phyloP scores from a whole-genome alignment of 2,113 vertebrate species.

The Calonectris borealis region DNA sequence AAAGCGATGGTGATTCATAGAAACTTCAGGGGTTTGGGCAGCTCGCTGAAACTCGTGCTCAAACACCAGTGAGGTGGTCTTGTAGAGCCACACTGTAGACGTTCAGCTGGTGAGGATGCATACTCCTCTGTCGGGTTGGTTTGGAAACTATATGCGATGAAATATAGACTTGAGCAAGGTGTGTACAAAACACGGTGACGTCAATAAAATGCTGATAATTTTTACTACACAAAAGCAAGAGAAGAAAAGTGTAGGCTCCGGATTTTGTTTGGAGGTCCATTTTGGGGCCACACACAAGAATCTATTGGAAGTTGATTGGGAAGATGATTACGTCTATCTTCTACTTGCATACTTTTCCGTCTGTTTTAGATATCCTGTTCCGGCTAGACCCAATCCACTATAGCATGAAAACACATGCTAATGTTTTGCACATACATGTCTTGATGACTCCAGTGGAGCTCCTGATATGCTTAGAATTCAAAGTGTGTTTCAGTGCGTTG shows the following conservation, averaged over 20 bases:
- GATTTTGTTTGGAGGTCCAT: accelerated
- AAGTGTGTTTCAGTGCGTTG: not conserved
- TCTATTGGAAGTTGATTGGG: not conserved
- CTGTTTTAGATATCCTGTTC: not conserved
- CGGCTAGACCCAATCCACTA: not conserved
- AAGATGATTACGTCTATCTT: not conserved
- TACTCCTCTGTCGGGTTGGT: not conserved
- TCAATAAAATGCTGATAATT: not conserved
- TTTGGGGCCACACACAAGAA: not conserved
- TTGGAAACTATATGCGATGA: accelerated
- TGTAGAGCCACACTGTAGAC: not conserved
- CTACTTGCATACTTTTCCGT: not conserved
- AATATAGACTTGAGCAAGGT: not conserved
- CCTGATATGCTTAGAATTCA: not conserved
- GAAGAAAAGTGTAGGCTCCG: not conserved
- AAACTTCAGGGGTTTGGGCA: not conserved
- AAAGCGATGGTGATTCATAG: not conserved
- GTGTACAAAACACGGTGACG: not conserved
- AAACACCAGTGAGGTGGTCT: no score
- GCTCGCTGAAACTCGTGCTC: not conserved
- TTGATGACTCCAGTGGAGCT: not conserved
- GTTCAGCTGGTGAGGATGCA: not conserved
- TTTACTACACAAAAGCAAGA: not conserved
- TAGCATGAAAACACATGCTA: not conserved
- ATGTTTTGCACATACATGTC: not conserved